Base-by-base conservation (phyloP, 1,140 invertebrate species). In the Sinella curviseta region DNA sequence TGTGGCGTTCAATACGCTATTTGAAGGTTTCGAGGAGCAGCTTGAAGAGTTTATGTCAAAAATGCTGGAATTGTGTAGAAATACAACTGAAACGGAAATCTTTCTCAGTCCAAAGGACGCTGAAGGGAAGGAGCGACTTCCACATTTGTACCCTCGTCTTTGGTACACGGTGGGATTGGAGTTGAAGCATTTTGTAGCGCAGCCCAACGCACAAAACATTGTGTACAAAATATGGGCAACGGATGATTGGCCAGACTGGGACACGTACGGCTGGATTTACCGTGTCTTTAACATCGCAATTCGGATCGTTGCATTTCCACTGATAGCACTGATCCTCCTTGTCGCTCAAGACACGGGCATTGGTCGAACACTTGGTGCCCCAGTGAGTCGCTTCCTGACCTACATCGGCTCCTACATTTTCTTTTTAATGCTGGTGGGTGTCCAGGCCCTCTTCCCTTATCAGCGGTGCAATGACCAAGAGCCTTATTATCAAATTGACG, bases 101-200 rank as follows among this genome's bases (percentile, higher is more conserved):
- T 87, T 94, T 24, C 86, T 94, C n/a, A 88, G 87, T 39, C 89
- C 90, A 80, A 85, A 79, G 0, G 80, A 83, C 1, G 89, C 89
- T 1, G 83, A 79, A 79, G 36, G 76, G 36, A 83, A 85, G 30
- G 85, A 83, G 84, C 83, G 77, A 84, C 85, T 80, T 70, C 87
- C 86, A 48, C 89, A 88, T 70, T 85, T 84, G 3, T 89, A 89
- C 70, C 92, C 91, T 0, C 86, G 93, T 34, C 85, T 94, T 1
- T 88, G 92, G 75, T 85, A 93, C 76, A 92, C 92, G 0, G 88
- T 94, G 78, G 91, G 92, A 84, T 91, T 90, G 84, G 90, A 91
- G 81, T 92, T 94, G 83, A 93, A 93, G 84, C 89, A 89, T 84
- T 93, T 94, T 84, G 91, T 94, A 0, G 91, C 92, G 0, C 92